Evolutionary conservation across 2,888 invertebrate genomes (phyloP).

Genomic region (Iphiclides podalirius): DNA sequence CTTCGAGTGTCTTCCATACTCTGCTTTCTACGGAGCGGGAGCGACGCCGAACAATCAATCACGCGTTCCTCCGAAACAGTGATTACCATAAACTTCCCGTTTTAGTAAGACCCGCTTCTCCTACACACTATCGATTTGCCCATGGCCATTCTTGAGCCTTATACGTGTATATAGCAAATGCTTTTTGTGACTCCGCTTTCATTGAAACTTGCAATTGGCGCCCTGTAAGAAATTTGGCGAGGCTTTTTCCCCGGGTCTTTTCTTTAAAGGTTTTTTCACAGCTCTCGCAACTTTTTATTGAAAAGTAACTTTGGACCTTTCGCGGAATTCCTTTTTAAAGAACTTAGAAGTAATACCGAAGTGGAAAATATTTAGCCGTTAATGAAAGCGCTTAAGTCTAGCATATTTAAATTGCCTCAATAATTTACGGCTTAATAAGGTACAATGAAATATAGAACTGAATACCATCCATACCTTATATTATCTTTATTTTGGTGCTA

Average conservation of each 20-base stretch:
- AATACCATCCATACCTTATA: no score
- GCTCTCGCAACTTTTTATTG: conserved; percentile 34
- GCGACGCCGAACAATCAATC: conserved; percentile 71
- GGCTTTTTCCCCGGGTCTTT: conserved; percentile 46
- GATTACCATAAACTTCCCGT: conserved; percentile 79
- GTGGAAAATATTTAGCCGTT: conserved; percentile 21
- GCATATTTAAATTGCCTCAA: conserved; percentile 27
- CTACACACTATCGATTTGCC: conserved; percentile 73
- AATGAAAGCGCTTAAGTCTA: conserved; percentile 32
- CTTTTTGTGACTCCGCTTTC: conserved; percentile 59
- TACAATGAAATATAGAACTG: no score
- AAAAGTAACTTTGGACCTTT: conserved; percentile 30
- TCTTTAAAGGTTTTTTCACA: conserved; percentile 28
- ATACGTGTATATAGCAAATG: conserved; percentile 67
- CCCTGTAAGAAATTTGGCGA: conserved; percentile 56
- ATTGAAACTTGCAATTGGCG: conserved; percentile 70
- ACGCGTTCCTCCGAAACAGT: conserved; percentile 63
- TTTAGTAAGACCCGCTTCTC: conserved; percentile 68
- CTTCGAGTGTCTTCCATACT: conserved; percentile 27
- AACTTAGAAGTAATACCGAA: conserved; percentile 17
- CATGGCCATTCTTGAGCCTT: conserved; percentile 64
- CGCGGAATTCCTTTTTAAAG: conserved; percentile 24
- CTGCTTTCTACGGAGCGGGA: conserved; percentile 38
- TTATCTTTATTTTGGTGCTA: no score
- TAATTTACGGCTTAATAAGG: no score